Percentiles rank a stretch among this genome's conserved stretches.
These are phyloP conservation scores for Mirounga angustirostris DNA, from an alignment of 2,113 vertebrate genomes.

Conservation along the genomic window DNA sequence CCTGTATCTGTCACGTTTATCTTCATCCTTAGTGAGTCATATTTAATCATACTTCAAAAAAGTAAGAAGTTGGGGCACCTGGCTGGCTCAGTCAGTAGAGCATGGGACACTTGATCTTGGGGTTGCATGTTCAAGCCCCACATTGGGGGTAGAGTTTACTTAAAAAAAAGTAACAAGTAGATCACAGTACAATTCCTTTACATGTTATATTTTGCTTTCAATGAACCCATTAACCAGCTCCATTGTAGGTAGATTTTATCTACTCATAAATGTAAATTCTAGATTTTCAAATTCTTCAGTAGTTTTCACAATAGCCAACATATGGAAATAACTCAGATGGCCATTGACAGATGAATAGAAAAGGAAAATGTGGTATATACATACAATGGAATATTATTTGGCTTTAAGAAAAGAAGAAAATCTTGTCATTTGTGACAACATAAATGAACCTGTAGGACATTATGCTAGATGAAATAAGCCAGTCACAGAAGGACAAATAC, in stretches of 20 bases:
- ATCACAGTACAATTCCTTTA: not conserved
- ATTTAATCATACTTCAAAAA: not conserved
- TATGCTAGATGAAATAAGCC: not conserved
- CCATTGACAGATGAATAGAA: not conserved
- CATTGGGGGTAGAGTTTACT: not conserved
- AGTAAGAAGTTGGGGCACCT: not conserved
- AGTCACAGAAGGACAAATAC: not conserved
- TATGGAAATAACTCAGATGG: not conserved
- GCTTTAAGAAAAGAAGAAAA: not conserved
- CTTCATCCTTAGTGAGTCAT: not conserved
- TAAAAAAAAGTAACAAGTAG: constrained; percentile 33
- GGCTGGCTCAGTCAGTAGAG: not conserved
- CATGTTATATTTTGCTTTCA: constrained; percentile 49
- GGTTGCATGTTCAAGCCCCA: not conserved
- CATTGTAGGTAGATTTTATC: constrained; percentile 31
- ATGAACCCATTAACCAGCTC: constrained; percentile 31
- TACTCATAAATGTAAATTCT: constrained; percentile 51
- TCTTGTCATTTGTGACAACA: not conserved
- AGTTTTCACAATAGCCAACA: not conserved
- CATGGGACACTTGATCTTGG: not conserved
- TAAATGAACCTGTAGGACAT: not conserved
- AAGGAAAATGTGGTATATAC: not conserved
- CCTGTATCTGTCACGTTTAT: not conserved
- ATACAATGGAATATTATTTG: not conserved
- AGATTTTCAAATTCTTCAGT: not conserved